These are phyloP conservation scores for Hydropsyche betteni DNA, from an alignment of 2,888 invertebrate species.

Conservation along the genomic window DNA sequence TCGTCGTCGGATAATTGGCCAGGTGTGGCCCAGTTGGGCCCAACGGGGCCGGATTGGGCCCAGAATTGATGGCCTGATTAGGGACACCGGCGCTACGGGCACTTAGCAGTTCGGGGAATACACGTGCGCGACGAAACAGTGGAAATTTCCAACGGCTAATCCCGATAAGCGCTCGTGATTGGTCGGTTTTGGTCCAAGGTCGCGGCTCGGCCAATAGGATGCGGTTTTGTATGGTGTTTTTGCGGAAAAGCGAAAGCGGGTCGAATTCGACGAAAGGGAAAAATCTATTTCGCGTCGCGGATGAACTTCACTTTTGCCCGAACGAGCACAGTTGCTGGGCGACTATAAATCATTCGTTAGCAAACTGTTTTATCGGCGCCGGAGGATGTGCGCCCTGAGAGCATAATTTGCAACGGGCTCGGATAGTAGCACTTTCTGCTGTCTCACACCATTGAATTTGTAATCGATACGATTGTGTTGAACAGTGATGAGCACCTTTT, in stretches of 20 bases:
- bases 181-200: too few species aligned
- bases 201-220: neutral
- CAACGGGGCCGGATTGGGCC: neutral
- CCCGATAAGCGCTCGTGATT: too few species aligned
- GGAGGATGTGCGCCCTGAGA: constrained; percentile 3
- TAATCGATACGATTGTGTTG: too few species aligned
- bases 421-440: too few species aligned
- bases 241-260: too few species aligned
- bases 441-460: too few species aligned
- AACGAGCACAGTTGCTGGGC: neutral
- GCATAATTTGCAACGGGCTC: constrained; percentile 9
- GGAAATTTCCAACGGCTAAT: too few species aligned
- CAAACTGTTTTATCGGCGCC: constrained; percentile 15
- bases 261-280: too few species aligned
- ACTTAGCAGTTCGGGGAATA: constrained; percentile 7
- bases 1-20: constrained; percentile 7
- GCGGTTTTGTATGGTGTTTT: neutral
- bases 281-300: neutral
- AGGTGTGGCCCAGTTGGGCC: constrained; percentile 7
- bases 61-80: constrained; percentile 20
- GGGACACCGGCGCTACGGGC: neutral
- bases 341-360: constrained; percentile 8
- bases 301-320: constrained; percentile 19
- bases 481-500: too few species aligned
- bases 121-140: too few species aligned